These are phyloP conservation scores for Nudaria mundana DNA, from an alignment of 2,888 invertebrate species.

Conservation along the genomic window DNA sequence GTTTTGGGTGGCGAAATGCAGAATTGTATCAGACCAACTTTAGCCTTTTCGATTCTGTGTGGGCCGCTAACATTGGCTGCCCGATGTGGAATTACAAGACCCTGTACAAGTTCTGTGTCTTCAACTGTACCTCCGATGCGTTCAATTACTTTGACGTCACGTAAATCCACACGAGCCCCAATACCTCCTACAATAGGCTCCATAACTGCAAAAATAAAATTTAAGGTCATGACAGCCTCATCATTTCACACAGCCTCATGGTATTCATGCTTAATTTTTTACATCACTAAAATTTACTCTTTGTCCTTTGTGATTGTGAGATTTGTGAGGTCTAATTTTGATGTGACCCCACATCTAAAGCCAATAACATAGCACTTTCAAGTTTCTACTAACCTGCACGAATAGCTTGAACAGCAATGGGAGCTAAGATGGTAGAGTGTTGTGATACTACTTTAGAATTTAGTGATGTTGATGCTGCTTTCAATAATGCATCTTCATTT, in stretches of 20 bases:
- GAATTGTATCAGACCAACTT: constrained; percentile 99
- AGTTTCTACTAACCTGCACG: constrained; percentile 84
- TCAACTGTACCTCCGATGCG: constrained; percentile 98
- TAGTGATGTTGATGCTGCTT: constrained; percentile 98
- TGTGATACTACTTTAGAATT: constrained; percentile 99
- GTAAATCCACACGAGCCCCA: constrained; percentile 91
- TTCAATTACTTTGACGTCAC: constrained; percentile 98
- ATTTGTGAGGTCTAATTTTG: too few relatives aligned
- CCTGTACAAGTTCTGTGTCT: constrained; percentile 97
- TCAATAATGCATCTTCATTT: constrained; percentile 93
- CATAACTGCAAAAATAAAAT: constrained; percentile 54
- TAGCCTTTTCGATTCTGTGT: constrained; percentile 96
- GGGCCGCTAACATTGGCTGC: constrained; percentile 95
- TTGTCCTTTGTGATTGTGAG: too few relatives aligned
- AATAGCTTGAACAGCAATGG: constrained; percentile 98
- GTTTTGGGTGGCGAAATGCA: constrained; percentile 99
- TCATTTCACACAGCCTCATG: too few relatives aligned
- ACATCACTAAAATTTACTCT: too few relatives aligned
- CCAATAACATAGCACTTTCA: background rate
- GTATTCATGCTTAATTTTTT: too few relatives aligned
- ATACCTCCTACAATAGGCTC: constrained; percentile 80
- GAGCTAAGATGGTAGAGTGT: constrained; percentile 96
- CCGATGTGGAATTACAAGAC: constrained; percentile 96
- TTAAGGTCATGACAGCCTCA: too few relatives aligned
- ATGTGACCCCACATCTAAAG: too few relatives aligned